These are phyloP conservation scores for Prinia subflava DNA, from an alignment of 2,113 vertebrate genomes.

Conservation along the genomic window DNA sequence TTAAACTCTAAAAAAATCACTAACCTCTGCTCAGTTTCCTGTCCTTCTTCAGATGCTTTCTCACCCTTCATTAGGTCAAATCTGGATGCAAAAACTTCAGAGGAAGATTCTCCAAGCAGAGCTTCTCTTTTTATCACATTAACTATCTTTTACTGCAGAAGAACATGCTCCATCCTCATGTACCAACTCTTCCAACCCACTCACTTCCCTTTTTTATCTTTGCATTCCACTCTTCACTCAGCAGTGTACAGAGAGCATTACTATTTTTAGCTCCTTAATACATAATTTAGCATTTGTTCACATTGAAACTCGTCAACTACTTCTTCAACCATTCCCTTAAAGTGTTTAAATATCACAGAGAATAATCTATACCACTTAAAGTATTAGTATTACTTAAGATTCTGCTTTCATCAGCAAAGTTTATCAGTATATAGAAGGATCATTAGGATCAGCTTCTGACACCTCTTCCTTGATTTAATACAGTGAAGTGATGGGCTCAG, in stretches of 20 bases:
- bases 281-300: background rate
- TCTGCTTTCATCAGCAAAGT: conserved; percentile 15
- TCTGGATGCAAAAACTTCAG: background rate
- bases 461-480: background rate
- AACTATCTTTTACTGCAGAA: background rate
- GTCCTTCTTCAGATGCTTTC: conserved; percentile 11
- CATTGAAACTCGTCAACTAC: background rate
- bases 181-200: background rate
- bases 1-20: conserved; percentile 26
- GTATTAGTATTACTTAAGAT: background rate
- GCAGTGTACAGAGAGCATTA: background rate
- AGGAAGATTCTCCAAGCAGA: background rate
- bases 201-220: background rate
- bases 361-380: conserved; percentile 40
- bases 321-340: conserved; percentile 5
- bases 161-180: background rate
- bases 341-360: conserved; percentile 11
- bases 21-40: conserved; percentile 20
- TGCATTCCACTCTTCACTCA: background rate
- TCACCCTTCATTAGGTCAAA: background rate
- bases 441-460: background rate
- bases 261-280: background rate
- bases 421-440: background rate
- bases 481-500: background rate
- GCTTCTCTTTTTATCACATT: background rate